phyloP scores from a whole-genome alignment of 1,140 invertebrate species.

The Amyelois transitella region DNA sequence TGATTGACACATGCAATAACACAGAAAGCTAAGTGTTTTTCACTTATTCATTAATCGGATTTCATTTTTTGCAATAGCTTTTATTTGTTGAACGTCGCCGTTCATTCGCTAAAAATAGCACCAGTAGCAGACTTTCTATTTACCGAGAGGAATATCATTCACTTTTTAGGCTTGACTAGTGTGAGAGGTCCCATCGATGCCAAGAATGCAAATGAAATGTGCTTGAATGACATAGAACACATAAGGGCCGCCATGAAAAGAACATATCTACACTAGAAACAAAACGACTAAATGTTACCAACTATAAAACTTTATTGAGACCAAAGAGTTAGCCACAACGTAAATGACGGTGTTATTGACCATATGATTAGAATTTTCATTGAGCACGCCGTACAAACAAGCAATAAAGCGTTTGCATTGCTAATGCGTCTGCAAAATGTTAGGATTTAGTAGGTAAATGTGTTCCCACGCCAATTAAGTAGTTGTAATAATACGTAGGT shows the following conservation, averaged over 20 bases:
- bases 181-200: constrained; percentile 26
- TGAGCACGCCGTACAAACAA: constrained; percentile 23
- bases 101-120: constrained; percentile 36
- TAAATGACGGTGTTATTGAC: constrained; percentile 24
- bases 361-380: constrained; percentile 36
- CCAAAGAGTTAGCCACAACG: constrained; percentile 10
- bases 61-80: background rate
- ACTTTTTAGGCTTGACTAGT: constrained; percentile 49
- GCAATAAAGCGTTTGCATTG: constrained; percentile 43
- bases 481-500: too few species aligned
- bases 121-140: constrained; percentile 60
- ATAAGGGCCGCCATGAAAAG: background rate
- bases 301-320: too few species aligned
- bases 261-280: background rate
- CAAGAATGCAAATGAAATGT: constrained; percentile 57
- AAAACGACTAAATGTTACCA: too few species aligned
- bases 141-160: constrained; percentile 47
- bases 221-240: too few species aligned
- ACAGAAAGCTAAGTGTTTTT: background rate
- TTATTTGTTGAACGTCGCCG: constrained; percentile 6
- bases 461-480: constrained; percentile 44
- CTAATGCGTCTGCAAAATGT: constrained; percentile 31
- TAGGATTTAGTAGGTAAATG: constrained; percentile 18
- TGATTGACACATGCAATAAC: background rate
- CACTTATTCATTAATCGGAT: background rate